A percentile compares a stretch with the other conserved stretches of the same genome.
These are phyloP conservation scores for Eupristina koningsbergeri DNA, from an alignment of 1,140 invertebrate genomes.

Conservation along the genomic window DNA sequence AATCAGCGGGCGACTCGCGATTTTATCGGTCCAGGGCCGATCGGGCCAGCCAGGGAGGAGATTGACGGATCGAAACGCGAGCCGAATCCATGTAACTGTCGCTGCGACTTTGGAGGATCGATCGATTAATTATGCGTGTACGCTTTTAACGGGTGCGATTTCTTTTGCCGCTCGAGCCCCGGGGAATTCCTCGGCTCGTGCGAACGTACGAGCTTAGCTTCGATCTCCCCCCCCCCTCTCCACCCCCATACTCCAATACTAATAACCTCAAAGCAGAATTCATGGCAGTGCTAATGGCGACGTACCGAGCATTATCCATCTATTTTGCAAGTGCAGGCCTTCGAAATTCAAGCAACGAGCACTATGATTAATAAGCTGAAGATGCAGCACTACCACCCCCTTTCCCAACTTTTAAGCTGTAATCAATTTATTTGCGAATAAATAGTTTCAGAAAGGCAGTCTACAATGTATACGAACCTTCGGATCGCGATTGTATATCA, in stretches of 20 bases:
- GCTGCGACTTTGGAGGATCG: constrained; percentile 37
- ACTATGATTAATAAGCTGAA: not conserved
- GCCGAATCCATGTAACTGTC: constrained; percentile 33
- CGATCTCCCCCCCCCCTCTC: not conserved
- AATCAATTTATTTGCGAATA: not conserved
- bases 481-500: not conserved
- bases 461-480: not conserved
- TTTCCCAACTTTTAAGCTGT: not conserved
- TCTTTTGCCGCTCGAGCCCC: too few relatives aligned
- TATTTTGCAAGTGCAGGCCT: not conserved
- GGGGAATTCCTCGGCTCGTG: not conserved
- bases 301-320: not conserved
- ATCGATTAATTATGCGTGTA: constrained; percentile 52
- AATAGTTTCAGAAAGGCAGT: not conserved
- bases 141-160: constrained; percentile 1
- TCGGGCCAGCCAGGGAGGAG: not conserved
- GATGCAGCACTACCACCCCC: not conserved
- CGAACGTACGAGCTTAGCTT: not conserved
- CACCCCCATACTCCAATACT: too few relatives aligned
- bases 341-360: not conserved
- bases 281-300: not conserved
- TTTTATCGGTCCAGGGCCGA: not conserved
- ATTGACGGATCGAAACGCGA: not conserved
- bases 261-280: not conserved
- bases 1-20: not conserved